These are phyloP conservation scores for Palaemon carinicauda DNA, from an alignment of 1,140 invertebrate species.

Conservation along the genomic window DNA sequence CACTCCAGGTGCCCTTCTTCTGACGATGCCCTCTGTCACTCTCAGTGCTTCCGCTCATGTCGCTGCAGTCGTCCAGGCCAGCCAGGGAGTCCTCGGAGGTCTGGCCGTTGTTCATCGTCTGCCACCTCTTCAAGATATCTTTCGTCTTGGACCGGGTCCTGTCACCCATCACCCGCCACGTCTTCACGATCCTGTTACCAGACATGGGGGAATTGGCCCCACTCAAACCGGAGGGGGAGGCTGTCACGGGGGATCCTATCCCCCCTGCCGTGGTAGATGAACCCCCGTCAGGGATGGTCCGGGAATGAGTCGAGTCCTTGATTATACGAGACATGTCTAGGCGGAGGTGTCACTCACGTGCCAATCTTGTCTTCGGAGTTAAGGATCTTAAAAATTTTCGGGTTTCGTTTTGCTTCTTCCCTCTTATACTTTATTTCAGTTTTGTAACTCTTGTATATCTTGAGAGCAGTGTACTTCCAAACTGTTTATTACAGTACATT, in stretches of 20 bases:
- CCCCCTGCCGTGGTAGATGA: not conserved
- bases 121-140: slow-evolving; percentile 58
- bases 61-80: slow-evolving; percentile 43
- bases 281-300: slow-evolving; percentile 28
- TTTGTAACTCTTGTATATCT: too few relatives aligned
- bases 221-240: not conserved
- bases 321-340: slow-evolving; percentile 21
- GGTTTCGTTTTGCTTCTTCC: too few relatives aligned
- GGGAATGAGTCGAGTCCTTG: slow-evolving; percentile 33
- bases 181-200: slow-evolving; percentile 57
- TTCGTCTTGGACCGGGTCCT: slow-evolving; percentile 52
- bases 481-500: too few relatives aligned
- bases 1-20: slow-evolving; percentile 58
- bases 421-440: too few relatives aligned
- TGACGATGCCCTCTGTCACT: slow-evolving; percentile 27
- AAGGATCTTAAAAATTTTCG: too few relatives aligned
- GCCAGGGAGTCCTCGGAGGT: slow-evolving; percentile 49
- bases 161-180: slow-evolving; percentile 54
- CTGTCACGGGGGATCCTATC: not conserved
- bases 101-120: slow-evolving; percentile 58
- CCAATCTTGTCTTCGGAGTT: not conserved
- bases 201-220: slow-evolving; percentile 54
- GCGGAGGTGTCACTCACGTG: not conserved
- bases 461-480: too few relatives aligned
- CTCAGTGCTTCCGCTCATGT: slow-evolving; percentile 44